Conservation (phyloP, 2,797 vertebrate genomes). For the Hydrophis major region DNA sequence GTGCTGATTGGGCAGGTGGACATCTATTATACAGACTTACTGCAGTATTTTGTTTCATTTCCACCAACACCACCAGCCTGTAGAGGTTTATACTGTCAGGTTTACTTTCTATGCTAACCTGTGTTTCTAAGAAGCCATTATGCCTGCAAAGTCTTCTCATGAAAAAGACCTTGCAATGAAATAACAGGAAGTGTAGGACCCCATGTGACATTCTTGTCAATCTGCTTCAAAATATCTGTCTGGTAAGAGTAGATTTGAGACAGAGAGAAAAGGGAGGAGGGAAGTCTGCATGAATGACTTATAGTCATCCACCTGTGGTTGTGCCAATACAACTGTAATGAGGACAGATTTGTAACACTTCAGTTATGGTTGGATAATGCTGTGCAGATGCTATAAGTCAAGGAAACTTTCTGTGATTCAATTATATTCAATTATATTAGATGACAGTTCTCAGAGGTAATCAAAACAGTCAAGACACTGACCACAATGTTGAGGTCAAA, state of each 20-base stretch:
- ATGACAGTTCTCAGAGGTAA: neutral
- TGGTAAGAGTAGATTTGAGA: neutral
- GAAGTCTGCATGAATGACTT: neutral
- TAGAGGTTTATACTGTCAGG: neutral
- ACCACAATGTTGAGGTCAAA: neutral
- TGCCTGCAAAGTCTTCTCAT: too few species aligned
- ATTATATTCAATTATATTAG: neutral
- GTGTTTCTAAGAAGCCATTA: neutral
- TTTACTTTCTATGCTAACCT: neutral
- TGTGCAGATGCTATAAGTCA: neutral
- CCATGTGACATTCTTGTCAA: neutral
- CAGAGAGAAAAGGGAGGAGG: neutral
- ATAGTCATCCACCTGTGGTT: neutral
- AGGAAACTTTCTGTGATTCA: neutral
- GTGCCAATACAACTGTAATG: neutral
- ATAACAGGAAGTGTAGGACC: neutral
- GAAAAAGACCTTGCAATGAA: neutral
- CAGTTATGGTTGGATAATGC: neutral
- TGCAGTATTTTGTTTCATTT: neutral
- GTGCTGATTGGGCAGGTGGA: slow-evolving; percentile 4
- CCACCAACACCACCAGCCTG: neutral
- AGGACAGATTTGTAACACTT: neutral
- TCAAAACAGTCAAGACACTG: neutral
- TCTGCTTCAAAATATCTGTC: neutral
- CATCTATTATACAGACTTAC: neutral